phyloP scores from a whole-genome alignment of 2,113 vertebrate species.

The Spea multiplicata region DNA sequence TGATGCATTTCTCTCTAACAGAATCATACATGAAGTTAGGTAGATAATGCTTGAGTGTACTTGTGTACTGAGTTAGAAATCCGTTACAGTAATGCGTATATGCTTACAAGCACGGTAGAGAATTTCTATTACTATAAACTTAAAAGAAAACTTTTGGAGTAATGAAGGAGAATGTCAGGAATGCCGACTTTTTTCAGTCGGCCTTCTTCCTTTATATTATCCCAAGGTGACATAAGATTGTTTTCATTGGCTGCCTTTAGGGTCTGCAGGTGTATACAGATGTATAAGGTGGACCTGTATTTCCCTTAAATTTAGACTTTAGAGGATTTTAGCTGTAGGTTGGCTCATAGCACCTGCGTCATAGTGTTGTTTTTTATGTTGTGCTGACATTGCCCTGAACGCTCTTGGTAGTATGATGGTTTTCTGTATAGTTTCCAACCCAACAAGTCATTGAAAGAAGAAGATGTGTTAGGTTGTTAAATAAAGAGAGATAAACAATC shows the following conservation, averaged over 20 bases:
- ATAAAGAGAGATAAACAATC: conserved; percentile 3
- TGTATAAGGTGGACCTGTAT: not conserved
- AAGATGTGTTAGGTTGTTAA: conserved; percentile 4
- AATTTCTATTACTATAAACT: conserved; percentile 16
- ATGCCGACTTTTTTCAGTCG: conserved; percentile 17
- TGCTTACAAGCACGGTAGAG: too few relatives aligned
- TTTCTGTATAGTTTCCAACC: not conserved
- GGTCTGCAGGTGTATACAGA: conserved; percentile 14
- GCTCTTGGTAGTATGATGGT: not conserved
- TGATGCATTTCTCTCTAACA: too few relatives aligned
- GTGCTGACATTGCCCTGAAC: not conserved
- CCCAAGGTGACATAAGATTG: conserved; percentile 4
- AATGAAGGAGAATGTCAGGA: conserved; percentile 31
- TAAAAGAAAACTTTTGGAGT: conserved; percentile 21
- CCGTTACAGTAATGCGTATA: too few relatives aligned
- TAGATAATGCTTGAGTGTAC: too few relatives aligned
- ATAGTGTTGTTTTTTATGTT: not conserved
- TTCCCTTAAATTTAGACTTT: not conserved
- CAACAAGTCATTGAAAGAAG: conserved; percentile 10
- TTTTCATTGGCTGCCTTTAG: conserved; percentile 5
- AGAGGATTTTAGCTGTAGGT: not conserved
- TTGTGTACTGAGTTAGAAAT: too few relatives aligned
- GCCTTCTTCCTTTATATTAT: not conserved
- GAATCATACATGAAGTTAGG: too few relatives aligned
- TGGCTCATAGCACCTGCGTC: not conserved